phyloP scores from a whole-genome alignment of 2,797 vertebrate species.

The Muscicapa striata region DNA sequence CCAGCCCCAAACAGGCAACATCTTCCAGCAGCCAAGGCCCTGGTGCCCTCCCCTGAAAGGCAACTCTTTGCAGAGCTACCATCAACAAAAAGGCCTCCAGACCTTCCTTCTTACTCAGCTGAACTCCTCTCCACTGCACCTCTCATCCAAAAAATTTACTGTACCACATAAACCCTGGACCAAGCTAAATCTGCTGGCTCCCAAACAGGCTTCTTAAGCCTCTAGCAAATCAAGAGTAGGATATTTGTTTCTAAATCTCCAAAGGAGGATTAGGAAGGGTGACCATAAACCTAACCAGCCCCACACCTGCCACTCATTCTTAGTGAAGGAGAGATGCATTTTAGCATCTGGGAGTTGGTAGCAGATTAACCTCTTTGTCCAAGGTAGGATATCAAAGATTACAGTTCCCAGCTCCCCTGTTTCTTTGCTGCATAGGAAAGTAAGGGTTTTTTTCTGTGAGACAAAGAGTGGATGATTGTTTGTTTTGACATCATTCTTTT shows the following conservation, averaged over 20 bases:
- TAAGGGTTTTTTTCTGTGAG: not conserved
- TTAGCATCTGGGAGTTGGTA: not conserved
- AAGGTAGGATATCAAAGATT: not conserved
- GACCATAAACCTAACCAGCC: not conserved
- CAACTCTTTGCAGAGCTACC: not conserved
- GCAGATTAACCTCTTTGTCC: not conserved
- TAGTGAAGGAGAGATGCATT: not conserved
- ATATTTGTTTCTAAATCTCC: conserved; percentile 8
- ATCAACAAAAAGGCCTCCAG: not conserved
- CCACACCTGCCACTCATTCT: not conserved
- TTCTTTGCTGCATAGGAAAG: not conserved
- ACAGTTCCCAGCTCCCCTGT: not conserved
- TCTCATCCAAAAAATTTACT: not conserved
- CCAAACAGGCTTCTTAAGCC: not conserved
- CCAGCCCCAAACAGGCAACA: not conserved
- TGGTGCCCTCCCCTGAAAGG: not conserved
- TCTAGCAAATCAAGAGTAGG: not conserved
- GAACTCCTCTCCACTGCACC: not conserved
- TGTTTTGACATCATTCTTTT: not conserved
- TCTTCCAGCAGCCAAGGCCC: not conserved
- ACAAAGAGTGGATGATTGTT: not conserved
- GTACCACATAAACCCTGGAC: not conserved
- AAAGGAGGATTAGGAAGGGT: not conserved
- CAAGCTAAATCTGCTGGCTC: not conserved
- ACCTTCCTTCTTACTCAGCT: not conserved